A percentile compares a stretch with the other conserved stretches of the same genome.
phyloP scores from a whole-genome alignment of 2,113 vertebrate species.

The Galbula dea region DNA sequence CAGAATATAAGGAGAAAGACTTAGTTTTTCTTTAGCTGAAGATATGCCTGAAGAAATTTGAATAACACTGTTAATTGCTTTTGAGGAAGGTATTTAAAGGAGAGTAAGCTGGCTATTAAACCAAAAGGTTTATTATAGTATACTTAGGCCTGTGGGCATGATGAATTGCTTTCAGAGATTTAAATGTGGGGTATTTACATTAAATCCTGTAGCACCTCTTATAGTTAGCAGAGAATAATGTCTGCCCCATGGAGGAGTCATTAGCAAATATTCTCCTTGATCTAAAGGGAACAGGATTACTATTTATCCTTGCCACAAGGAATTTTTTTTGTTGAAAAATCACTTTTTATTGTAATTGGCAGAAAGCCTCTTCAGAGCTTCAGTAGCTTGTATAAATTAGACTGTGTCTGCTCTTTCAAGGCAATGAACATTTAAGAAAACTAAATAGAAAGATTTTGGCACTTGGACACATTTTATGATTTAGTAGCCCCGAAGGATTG shows the following conservation, averaged over 20 bases:
- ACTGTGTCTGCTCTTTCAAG: not conserved
- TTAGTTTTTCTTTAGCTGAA: not conserved
- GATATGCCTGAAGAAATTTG: not conserved
- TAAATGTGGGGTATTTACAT: not conserved
- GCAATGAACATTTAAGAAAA: not conserved
- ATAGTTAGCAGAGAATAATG: not conserved
- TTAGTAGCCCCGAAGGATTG: not conserved
- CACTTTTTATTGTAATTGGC: not conserved
- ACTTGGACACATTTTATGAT: not conserved
- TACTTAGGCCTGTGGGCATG: not conserved
- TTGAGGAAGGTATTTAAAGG: not conserved
- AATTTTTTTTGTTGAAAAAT: no score
- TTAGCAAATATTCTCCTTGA: not conserved
- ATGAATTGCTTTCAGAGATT: not conserved
- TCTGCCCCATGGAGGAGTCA: not conserved
- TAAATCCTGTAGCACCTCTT: not conserved
- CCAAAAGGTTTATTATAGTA: not conserved
- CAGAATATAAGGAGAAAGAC: not conserved
- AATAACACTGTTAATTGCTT: not conserved
- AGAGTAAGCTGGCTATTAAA: not conserved
- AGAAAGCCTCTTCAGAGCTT: not conserved
- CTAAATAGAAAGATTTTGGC: not conserved
- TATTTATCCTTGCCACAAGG: slow-evolving; percentile 8
- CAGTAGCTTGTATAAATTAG: not conserved
- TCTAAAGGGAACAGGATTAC: not conserved